Percentiles rank a stretch among this genome's conserved stretches.
Conservation (phyloP, 2,888 invertebrate species). For the Eutolmus rufibarbis region DNA sequence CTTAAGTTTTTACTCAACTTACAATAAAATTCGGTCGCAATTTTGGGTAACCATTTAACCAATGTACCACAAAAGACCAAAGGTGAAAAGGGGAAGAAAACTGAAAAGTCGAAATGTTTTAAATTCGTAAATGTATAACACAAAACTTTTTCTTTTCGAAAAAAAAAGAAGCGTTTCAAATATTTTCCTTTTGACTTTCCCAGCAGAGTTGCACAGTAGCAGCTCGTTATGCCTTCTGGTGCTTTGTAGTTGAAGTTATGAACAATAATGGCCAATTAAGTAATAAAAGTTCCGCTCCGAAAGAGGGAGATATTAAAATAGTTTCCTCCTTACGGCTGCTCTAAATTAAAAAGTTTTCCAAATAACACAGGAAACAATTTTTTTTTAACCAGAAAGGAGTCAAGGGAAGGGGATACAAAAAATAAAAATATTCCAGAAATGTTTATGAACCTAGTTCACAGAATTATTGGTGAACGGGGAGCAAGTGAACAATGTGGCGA, state of each 20-base stretch:
- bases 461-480: background rate
- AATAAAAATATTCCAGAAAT: background rate
- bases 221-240: background rate
- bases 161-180: background rate
- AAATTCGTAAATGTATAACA: background rate
- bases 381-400: background rate
- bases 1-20: background rate
- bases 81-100: background rate
- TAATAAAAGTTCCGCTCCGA: conserved; percentile 19
- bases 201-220: background rate
- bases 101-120: background rate
- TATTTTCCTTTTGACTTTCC: background rate
- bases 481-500: background rate
- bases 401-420: background rate
- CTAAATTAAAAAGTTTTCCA: conserved; percentile 6
- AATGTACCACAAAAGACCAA: background rate
- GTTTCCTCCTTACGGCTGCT: conserved; percentile 21
- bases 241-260: conserved; percentile 1
- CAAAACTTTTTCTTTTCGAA: background rate
- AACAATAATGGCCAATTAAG: conserved; percentile 16
- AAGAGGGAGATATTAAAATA: conserved; percentile 14
- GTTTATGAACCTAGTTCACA: background rate
- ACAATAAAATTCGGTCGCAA: background rate
- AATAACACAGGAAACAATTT: background rate
- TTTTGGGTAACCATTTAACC: background rate